Conservation (phyloP, 2,113 vertebrate species). For the Ancistrus triradiatus region DNA sequence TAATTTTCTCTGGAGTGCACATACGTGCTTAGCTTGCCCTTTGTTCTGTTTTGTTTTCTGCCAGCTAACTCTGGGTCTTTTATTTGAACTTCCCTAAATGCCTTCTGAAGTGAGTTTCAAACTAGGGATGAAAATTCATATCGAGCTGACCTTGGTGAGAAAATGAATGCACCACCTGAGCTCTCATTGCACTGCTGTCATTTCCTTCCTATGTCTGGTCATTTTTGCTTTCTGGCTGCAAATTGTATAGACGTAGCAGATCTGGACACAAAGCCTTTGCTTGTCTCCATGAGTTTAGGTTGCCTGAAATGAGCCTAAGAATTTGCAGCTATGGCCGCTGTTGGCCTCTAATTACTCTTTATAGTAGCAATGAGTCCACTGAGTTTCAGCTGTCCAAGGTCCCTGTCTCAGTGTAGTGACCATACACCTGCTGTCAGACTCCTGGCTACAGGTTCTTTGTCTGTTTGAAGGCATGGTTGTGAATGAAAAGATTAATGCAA, state of each 20-base stretch:
- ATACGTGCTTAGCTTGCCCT: conserved; percentile 16
- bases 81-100: conserved; percentile 22
- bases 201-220: conserved; percentile 21
- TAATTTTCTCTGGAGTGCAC: conserved; percentile 1
- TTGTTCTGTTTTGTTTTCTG: conserved; percentile 32
- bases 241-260: conserved; percentile 24
- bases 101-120: conserved; percentile 3
- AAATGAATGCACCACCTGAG: conserved; percentile 19
- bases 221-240: conserved; percentile 36
- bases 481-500: no score
- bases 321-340: neutral
- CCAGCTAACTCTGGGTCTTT: conserved; percentile 12
- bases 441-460: no score
- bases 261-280: conserved; percentile 38
- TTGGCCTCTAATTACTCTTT: conserved; percentile 25
- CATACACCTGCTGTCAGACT: neutral
- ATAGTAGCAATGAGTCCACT: conserved; percentile 38
- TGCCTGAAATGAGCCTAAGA: conserved; percentile 14
- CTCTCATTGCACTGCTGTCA: conserved; percentile 29
- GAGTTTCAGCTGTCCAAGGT: conserved; percentile 22
- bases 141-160: conserved; percentile 29
- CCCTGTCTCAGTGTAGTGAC: conserved; percentile 9
- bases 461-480: no score
- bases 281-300: conserved; percentile 17
- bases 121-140: conserved; percentile 4